These are phyloP conservation scores for Xestia ashworthii DNA, from an alignment of 2,888 invertebrate genomes.

Conservation along the genomic window DNA sequence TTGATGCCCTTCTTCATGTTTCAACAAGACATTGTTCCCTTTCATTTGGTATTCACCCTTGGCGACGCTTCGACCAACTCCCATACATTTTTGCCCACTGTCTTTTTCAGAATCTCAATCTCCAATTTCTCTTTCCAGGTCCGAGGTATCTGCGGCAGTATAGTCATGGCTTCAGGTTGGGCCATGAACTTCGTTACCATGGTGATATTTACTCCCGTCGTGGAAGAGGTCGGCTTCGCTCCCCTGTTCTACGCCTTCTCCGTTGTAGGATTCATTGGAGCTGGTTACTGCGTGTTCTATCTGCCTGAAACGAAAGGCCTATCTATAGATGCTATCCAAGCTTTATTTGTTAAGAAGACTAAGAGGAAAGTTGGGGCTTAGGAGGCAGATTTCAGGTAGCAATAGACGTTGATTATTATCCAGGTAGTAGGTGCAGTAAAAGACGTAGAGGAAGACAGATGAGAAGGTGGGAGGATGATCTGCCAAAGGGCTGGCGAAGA, in stretches of 20 bases:
- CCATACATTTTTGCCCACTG: no score
- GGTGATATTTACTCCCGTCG: constrained; percentile 81
- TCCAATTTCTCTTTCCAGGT: constrained; percentile 71
- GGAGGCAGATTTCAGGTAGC: not conserved
- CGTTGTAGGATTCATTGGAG: constrained; percentile 77
- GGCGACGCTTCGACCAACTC: no score
- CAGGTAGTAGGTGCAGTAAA: no score
- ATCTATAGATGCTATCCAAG: constrained; percentile 81
- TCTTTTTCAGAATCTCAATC: not conserved
- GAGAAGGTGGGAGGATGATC: no score
- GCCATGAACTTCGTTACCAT: constrained; percentile 82
- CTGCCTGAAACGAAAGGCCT: constrained; percentile 88
- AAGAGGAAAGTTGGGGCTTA: constrained; percentile 53
- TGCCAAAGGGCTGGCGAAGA: no score
- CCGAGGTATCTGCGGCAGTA: constrained; percentile 79
- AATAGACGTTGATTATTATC: no score
- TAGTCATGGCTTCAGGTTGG: constrained; percentile 80
- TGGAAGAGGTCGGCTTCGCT: constrained; percentile 79
- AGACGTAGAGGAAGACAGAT: no score
- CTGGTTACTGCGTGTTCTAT: constrained; percentile 78
- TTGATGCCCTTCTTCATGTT: no score
- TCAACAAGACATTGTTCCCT: no score
- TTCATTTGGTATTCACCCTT: no score
- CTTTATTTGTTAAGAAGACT: constrained; percentile 75
- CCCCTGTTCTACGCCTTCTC: constrained; percentile 84